These are phyloP conservation scores for Umimayanthus chanpuru DNA, from an alignment of 92 coral and sea anemone species.

Conservation along the genomic window DNA sequence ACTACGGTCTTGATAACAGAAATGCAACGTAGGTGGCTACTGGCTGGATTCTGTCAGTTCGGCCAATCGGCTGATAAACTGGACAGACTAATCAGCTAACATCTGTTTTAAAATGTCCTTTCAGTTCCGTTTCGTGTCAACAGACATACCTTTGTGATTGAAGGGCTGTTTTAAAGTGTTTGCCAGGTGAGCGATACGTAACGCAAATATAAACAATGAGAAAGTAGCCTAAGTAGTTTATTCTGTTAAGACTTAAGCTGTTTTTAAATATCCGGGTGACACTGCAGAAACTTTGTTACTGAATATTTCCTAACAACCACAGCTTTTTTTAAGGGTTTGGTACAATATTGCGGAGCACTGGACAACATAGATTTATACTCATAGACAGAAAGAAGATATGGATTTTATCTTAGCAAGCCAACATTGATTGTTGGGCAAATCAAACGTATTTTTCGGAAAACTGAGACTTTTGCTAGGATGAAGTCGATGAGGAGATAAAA, in stretches of 20 bases:
- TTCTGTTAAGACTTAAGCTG: neutral
- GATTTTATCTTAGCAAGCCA: neutral
- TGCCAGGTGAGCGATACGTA: conserved; percentile 3
- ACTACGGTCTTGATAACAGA: conserved; percentile 19
- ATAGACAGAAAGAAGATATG: neutral
- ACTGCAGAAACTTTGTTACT: neutral
- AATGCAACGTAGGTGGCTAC: conserved; percentile 15
- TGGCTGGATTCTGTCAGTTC: neutral
- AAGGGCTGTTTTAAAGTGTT: neutral
- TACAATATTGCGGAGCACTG: neutral
- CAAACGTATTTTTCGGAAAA: neutral
- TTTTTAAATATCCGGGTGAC: conserved; percentile 9
- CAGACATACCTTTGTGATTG: neutral
- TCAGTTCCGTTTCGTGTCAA: conserved; percentile 38
- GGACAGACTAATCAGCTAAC: neutral
- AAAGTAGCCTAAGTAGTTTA: neutral
- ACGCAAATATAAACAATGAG: conserved; percentile 3
- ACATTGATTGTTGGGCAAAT: neutral
- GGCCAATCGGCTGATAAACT: neutral
- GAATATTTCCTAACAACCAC: neutral
- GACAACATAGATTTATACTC: neutral
- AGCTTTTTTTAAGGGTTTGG: neutral
- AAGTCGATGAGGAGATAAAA: conserved; percentile 24
- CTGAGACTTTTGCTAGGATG: neutral
- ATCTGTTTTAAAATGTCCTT: conserved; percentile 39